Conservation (phyloP, 2,888 invertebrate genomes). For the Drosophila helvetica region DNA sequence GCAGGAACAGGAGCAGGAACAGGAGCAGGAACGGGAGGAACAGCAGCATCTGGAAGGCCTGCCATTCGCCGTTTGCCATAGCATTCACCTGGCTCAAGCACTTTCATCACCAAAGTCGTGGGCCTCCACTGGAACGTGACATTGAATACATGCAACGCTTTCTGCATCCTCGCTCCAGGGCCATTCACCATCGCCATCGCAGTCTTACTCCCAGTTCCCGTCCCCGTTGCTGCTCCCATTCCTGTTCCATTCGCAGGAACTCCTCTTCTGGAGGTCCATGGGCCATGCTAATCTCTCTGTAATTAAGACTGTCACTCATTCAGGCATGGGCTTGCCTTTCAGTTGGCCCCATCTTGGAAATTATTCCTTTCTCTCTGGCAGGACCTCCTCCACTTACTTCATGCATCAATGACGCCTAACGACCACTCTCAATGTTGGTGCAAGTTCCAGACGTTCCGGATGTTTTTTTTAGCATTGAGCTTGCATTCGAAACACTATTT, state of each 20-base stretch:
- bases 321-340: conserved; percentile 50
- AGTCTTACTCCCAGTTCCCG: background rate
- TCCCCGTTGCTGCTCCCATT: background rate
- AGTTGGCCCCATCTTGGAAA: conserved; percentile 30
- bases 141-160: conserved; percentile 59
- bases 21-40: background rate
- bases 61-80: conserved; percentile 17
- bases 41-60: conserved; percentile 2
- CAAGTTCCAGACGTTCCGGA: too few relatives aligned
- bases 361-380: too few relatives aligned
- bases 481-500: too few relatives aligned
- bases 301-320: conserved; percentile 76
- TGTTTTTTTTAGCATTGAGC: too few relatives aligned
- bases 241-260: background rate
- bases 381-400: background rate
- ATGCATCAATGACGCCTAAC: conserved; percentile 13
- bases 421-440: too few relatives aligned
- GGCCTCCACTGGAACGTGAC: conserved; percentile 62
- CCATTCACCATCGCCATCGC: background rate
- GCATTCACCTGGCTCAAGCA: conserved; percentile 49
- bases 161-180: conserved; percentile 25
- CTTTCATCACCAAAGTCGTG: conserved; percentile 46
- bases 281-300: conserved; percentile 69
- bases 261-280: too few relatives aligned
- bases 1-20: background rate